A percentile compares a stretch with the other conserved stretches of the same genome.
Conservation (phyloP, 2,888 invertebrate species). For the Petrophora chlorosata region DNA sequence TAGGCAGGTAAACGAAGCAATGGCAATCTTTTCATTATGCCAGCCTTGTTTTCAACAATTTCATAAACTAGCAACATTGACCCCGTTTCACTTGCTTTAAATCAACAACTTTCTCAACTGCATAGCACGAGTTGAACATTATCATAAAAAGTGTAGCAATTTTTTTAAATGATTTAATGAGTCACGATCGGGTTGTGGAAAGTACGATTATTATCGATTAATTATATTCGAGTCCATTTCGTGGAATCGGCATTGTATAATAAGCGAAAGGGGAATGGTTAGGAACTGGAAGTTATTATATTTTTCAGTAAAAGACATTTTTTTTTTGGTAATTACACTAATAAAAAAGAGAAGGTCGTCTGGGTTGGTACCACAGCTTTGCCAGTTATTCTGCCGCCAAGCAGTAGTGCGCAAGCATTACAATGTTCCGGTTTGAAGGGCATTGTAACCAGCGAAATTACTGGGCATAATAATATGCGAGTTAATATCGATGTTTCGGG, state of each 20-base stretch:
- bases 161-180: constrained; percentile 55
- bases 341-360: too few relatives aligned
- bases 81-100: constrained; percentile 37
- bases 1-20: background rate
- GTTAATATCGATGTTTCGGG: too few relatives aligned
- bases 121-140: constrained; percentile 43
- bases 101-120: constrained; percentile 53
- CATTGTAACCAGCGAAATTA: too few relatives aligned
- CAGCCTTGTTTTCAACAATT: constrained; percentile 13
- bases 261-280: constrained; percentile 3
- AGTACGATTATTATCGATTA: constrained; percentile 61
- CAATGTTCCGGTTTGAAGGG: too few relatives aligned
- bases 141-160: constrained; percentile 56
- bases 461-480: too few relatives aligned
- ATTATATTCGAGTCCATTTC: constrained; percentile 50
- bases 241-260: constrained; percentile 20
- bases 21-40: background rate
- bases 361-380: too few relatives aligned
- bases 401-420: too few relatives aligned
- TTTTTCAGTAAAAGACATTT: too few relatives aligned
- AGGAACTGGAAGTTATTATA: constrained; percentile 6
- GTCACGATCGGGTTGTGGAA: constrained; percentile 57
- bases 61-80: constrained; percentile 38
- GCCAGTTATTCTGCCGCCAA: too few relatives aligned
- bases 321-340: too few relatives aligned